Percentiles rank a stretch among this genome's conserved stretches.
Conservation (phyloP, 2,113 vertebrate species). For the Tympanuchus pallidicinctus region DNA sequence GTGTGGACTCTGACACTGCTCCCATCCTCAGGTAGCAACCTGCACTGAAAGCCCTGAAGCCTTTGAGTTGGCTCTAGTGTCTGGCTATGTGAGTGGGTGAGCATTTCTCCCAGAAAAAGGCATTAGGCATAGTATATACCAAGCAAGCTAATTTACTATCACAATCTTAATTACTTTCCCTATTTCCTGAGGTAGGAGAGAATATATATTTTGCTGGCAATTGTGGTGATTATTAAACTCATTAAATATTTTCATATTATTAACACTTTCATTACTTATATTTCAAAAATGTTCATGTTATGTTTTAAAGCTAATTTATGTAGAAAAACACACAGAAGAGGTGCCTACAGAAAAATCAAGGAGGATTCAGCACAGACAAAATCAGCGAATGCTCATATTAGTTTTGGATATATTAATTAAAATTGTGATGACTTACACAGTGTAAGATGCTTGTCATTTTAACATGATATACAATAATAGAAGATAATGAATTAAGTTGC, state of each 20-base stretch:
- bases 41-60: neutral
- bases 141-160: neutral
- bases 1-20: accelerated
- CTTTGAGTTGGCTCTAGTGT: neutral
- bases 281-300: neutral
- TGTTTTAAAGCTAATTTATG: neutral
- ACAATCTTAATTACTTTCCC: conserved; percentile 35
- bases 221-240: conserved; percentile 10
- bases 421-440: conserved; percentile 70
- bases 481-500: conserved; percentile 80
- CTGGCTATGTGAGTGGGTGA: neutral
- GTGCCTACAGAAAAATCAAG: neutral
- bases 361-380: neutral
- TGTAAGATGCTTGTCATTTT: conserved; percentile 83
- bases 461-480: conserved; percentile 77
- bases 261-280: conserved; percentile 29
- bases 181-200: conserved; percentile 1
- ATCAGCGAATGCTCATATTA: conserved; percentile 23
- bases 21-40: accelerated
- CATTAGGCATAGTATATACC: neutral
- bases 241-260: conserved; percentile 32
- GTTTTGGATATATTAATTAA: conserved; percentile 63
- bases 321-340: neutral
- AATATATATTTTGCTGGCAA: neutral
- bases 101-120: neutral